These are phyloP conservation scores for Biston stratarius DNA, from an alignment of 2,888 invertebrate genomes.

Conservation along the genomic window DNA sequence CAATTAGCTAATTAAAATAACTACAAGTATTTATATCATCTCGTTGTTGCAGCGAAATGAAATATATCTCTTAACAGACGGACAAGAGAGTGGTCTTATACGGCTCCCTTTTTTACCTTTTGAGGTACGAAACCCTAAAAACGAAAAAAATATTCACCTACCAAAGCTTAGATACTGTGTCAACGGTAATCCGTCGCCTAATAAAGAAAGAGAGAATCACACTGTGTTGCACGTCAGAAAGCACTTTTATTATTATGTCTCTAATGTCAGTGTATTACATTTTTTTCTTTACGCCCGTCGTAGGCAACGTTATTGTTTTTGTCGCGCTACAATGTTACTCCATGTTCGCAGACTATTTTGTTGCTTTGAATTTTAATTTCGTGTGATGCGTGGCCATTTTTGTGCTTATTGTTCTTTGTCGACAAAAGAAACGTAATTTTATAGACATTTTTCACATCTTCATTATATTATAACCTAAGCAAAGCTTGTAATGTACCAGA, in stretches of 20 bases:
- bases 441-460: too few relatives aligned
- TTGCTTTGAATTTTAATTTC: background rate
- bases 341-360: conserved; percentile 5
- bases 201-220: conserved; percentile 76
- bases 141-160: background rate
- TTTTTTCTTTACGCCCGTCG: conserved; percentile 48
- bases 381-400: background rate
- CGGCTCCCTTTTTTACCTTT: too few relatives aligned
- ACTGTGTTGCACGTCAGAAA: conserved; percentile 60
- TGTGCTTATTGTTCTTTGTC: too few relatives aligned
- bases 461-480: too few relatives aligned
- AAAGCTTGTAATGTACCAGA: too few relatives aligned
- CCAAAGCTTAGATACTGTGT: conserved; percentile 15
- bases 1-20: too few relatives aligned
- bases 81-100: too few relatives aligned
- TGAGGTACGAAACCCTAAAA: too few relatives aligned
- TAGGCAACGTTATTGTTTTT: conserved; percentile 53
- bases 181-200: conserved; percentile 58
- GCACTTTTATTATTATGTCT: conserved; percentile 77
- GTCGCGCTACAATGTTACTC: conserved; percentile 38
- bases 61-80: too few relatives aligned
- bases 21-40: too few relatives aligned
- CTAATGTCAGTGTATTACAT: conserved; percentile 69
- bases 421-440: too few relatives aligned
- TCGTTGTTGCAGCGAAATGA: too few relatives aligned